These are phyloP conservation scores for Tretioscincus oriximinensis DNA, from an alignment of 2,113 vertebrate species.

Conservation along the genomic window DNA sequence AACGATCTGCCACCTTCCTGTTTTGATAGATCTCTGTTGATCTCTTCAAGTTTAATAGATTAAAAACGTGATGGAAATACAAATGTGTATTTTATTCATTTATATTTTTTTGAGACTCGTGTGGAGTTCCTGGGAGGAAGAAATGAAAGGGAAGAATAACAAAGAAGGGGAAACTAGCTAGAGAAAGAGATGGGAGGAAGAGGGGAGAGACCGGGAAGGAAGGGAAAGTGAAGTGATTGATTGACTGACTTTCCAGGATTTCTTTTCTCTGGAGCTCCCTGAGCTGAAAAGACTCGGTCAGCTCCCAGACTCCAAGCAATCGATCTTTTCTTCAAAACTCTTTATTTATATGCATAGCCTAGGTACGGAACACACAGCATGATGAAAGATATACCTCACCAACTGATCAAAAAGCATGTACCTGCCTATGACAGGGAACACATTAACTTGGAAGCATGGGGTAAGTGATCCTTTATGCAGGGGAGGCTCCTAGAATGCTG, in stretches of 20 bases:
- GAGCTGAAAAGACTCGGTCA: constrained; percentile 34
- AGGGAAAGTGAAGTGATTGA: constrained; percentile 16
- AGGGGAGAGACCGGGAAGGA: not conserved
- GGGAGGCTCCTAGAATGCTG: not conserved
- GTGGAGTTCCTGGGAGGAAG: not conserved
- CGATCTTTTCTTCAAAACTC: constrained; percentile 19
- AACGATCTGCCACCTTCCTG: not conserved
- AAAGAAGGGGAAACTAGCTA: not conserved
- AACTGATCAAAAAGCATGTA: not conserved
- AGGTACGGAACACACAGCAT: not conserved
- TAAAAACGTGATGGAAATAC: not conserved
- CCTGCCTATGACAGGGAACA: accelerated
- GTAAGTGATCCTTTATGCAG: not conserved
- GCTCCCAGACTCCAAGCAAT: constrained; percentile 35
- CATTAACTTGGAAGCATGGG: not conserved
- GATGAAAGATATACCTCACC: not conserved
- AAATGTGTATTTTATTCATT: not conserved
- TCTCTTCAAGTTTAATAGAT: not conserved
- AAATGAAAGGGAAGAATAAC: not conserved
- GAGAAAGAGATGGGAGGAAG: not conserved
- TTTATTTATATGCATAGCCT: not conserved
- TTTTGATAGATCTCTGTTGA: accelerated
- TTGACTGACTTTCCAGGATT: constrained; percentile 34
- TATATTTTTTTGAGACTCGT: constrained; percentile 13
- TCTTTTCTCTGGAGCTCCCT: constrained; percentile 13